Percentiles rank a stretch among this genome's conserved stretches.
Evolutionary conservation across 2,113 vertebrate genomes (phyloP).

Genomic region (Rostratula benghalensis): DNA sequence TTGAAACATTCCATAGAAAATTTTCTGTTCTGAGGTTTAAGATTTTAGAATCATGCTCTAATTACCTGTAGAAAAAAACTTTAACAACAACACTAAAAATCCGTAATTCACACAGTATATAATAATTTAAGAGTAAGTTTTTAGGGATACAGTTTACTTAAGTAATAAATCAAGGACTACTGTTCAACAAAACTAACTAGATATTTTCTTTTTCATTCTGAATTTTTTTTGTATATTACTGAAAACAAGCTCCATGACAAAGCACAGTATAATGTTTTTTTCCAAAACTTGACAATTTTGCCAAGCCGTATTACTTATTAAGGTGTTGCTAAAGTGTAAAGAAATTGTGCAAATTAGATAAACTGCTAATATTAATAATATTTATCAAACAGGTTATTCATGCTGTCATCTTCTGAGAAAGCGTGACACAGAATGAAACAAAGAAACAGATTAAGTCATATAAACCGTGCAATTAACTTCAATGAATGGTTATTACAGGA

Average conservation of each 20-base stretch:
- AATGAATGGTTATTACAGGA: background rate
- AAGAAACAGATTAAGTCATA: background rate
- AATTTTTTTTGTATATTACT: background rate
- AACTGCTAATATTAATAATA: background rate
- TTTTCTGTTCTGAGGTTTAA: background rate
- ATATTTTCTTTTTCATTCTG: background rate
- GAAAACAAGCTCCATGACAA: background rate
- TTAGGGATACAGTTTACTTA: background rate
- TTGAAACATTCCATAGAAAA: background rate
- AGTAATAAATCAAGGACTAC: accelerated
- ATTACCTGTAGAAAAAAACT: background rate
- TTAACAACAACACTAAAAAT: background rate
- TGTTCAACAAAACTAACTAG: background rate
- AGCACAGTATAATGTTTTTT: background rate
- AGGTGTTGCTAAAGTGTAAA: background rate
- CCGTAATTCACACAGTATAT: background rate
- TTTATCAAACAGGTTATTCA: background rate
- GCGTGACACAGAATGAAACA: background rate
- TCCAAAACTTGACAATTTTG: background rate
- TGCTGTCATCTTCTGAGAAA: background rate
- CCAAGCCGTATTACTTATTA: background rate
- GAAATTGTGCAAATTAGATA: background rate
- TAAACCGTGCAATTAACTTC: background rate
- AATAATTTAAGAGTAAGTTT: background rate
- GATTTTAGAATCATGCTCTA: background rate